These are phyloP conservation scores for Lepus americanus DNA, from an alignment of 2,113 vertebrate genomes.

Conservation along the genomic window DNA sequence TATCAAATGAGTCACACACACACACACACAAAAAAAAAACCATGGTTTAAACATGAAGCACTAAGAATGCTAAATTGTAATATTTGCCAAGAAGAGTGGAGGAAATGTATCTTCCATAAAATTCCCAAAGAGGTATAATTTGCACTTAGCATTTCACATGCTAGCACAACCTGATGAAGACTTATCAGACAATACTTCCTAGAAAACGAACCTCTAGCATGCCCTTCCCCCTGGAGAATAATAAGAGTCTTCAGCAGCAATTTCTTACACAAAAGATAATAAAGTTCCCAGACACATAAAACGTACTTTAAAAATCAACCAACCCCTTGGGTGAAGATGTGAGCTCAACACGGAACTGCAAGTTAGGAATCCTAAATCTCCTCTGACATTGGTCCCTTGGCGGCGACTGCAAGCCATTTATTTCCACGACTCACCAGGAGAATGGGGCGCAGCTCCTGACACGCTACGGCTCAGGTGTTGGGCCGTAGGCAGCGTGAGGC, in stretches of 20 bases:
- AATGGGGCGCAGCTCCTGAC: constrained; percentile 8
- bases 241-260: constrained; percentile 5
- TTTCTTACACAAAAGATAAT: constrained; percentile 65
- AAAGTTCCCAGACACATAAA: constrained; percentile 64
- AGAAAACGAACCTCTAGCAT: constrained; percentile 56
- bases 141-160: constrained; percentile 29
- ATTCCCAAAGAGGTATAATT: constrained; percentile 43
- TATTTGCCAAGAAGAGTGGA: constrained; percentile 36
- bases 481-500: neutral
- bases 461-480: neutral
- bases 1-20: neutral
- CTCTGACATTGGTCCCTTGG: constrained; percentile 53
- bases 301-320: constrained; percentile 59
- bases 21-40: neutral
- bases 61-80: neutral
- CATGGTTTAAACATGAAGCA: constrained; percentile 56
- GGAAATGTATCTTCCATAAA: constrained; percentile 39
- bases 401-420: neutral
- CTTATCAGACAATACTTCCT: neutral
- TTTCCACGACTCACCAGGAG: constrained; percentile 32
- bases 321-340: constrained; percentile 9
- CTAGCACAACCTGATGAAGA: constrained; percentile 45
- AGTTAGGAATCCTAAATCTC: constrained; percentile 34
- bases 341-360: constrained; percentile 54
- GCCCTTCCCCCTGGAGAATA: neutral